Base-by-base conservation (phyloP, 2,113 vertebrate genomes). In the Pavo muticus region DNA sequence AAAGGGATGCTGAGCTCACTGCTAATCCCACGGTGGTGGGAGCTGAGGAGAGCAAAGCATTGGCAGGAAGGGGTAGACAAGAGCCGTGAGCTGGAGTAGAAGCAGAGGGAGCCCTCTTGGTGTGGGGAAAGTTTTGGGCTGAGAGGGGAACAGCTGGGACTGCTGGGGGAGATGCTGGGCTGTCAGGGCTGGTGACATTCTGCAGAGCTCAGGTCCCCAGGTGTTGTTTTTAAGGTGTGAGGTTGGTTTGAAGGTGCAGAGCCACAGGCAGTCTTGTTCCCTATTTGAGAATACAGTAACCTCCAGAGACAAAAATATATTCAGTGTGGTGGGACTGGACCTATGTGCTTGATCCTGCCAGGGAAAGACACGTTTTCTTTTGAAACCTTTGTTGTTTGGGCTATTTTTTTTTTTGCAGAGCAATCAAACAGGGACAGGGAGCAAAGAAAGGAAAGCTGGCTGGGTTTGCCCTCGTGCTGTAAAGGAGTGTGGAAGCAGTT, bases 101-200 rank as follows among this genome's bases (percentile, higher is more conserved):
- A 61, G 81, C 20, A 81, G 32, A 8, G 24, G 17, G 77, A 68
- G 45, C 21, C 2, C 16, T 50, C 14, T 70, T 1, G 2, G 24
- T 5, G 3, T 1, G 0, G 14, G 42, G 54, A 9, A 48, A 56
- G 9, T 67, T 32, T 50, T 57, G 52, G 48, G 44, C 11, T 84
- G 74, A 47, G 30, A 40, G 56, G 29, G 19, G 23, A 64, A 18
- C 23, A 0, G 0, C 10, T 27, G 61, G 23, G 68, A 18, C 23
- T 0, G 0, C 10, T 27, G 61, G 71, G 84, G 44, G 30, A 52
- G 68, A 21, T n/a, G 47, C 57, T 80, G 39, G 32, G 20, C 30
- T 87, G 79, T 90, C 27, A 40, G 27, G 30, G 67, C 63, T 37
- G 6, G 0, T 12, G 30, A 30, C 23, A 1, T 27, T 3, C 57